Conservation (phyloP, 2,113 vertebrate genomes). For the Astur gentilis region DNA sequence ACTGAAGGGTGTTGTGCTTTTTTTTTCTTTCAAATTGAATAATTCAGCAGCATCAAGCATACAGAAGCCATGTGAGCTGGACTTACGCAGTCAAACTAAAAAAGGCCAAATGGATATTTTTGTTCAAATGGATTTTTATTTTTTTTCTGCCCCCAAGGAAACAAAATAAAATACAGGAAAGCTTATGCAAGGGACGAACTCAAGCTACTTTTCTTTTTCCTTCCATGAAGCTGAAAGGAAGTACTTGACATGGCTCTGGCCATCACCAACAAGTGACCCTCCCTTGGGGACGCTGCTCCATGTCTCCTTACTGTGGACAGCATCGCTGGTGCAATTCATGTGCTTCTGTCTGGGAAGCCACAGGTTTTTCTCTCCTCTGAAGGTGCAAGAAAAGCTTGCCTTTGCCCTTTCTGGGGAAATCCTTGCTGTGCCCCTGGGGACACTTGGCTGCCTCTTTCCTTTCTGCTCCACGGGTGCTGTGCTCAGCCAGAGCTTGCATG, state of each 20-base stretch:
- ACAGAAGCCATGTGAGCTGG: neutral
- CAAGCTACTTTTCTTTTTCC: neutral
- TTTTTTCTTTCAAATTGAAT: neutral
- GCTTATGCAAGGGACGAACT: neutral
- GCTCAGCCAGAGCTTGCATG: accelerated
- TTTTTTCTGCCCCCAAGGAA: neutral
- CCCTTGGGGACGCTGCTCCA: neutral
- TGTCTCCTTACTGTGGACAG: accelerated
- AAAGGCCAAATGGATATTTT: conserved; percentile 38
- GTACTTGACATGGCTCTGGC: neutral
- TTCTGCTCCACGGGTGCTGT: neutral
- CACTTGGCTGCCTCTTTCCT: neutral
- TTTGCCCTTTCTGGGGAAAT: neutral
- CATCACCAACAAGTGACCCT: neutral
- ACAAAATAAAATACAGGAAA: neutral
- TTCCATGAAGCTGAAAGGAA: neutral
- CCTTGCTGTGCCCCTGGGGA: neutral
- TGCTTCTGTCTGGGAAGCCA: neutral
- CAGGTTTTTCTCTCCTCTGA: accelerated
- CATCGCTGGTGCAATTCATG: accelerated
- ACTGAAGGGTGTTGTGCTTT: neutral
- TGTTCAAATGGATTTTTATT: neutral
- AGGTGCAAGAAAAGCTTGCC: neutral
- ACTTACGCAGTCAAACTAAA: neutral
- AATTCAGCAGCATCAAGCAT: neutral